These are phyloP conservation scores for Rattus norvegicus DNA, from an alignment of 2,113 vertebrate genomes.

Conservation along the genomic window DNA sequence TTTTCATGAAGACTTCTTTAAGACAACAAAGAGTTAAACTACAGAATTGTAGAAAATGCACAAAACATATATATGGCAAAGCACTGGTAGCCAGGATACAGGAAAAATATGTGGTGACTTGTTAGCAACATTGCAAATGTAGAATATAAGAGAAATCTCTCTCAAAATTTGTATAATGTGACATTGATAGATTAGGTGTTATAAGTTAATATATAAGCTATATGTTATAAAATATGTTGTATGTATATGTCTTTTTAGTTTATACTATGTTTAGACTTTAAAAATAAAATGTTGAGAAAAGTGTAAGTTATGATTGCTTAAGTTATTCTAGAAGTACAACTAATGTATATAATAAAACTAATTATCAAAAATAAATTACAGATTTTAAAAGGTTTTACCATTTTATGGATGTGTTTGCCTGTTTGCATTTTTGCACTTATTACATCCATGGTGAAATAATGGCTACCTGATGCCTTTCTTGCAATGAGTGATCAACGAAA, in stretches of 20 bases:
- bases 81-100: background rate
- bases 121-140: background rate
- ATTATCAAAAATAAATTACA: background rate
- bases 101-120: background rate
- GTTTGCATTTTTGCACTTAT: no score
- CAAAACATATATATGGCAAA: background rate
- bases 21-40: background rate
- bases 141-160: background rate
- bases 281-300: background rate
- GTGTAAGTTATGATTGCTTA: background rate
- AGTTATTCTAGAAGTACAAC: background rate
- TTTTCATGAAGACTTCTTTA: background rate
- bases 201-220: background rate
- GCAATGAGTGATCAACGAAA: background rate
- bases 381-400: background rate
- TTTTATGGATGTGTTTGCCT: rapidly evolving
- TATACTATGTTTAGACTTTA: background rate
- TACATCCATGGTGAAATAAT: background rate
- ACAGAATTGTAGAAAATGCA: background rate
- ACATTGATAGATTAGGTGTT: background rate
- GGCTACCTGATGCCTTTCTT: background rate
- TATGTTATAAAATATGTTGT: background rate
- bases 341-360: background rate
- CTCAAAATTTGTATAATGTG: background rate
- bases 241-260: background rate